Evolutionary conservation across 2,888 invertebrate species (phyloP).

Genomic region (Drosophila neonasuta): DNA sequence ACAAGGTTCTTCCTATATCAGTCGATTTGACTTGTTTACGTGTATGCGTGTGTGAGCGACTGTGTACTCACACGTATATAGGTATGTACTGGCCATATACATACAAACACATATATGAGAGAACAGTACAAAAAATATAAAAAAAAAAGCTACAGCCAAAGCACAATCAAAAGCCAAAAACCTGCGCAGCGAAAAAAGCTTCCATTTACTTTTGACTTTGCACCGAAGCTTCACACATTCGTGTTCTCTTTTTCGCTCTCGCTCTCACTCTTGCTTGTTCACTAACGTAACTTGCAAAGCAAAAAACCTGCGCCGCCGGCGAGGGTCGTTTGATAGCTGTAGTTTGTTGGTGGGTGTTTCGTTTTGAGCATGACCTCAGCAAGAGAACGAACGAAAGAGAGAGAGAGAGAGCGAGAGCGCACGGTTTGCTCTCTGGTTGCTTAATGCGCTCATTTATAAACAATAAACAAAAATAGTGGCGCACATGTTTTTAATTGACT

Average conservation of each 20-base stretch:
- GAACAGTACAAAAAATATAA: slow-evolving; percentile 35
- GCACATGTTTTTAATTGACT: slow-evolving; percentile 76
- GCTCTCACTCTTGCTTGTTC: slow-evolving; percentile 8
- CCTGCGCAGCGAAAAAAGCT: slow-evolving; percentile 50
- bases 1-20: slow-evolving; percentile 82
- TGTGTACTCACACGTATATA: background rate
- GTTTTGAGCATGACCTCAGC: slow-evolving; percentile 61
- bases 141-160: slow-evolving; percentile 37
- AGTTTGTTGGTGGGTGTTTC: slow-evolving; percentile 47
- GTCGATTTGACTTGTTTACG: slow-evolving; percentile 49
- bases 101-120: slow-evolving; percentile 23
- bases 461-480: slow-evolving; percentile 75
- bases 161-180: slow-evolving; percentile 48
- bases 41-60: background rate
- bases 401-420: background rate
- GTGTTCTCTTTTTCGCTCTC: slow-evolving; percentile 13
- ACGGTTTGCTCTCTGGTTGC: slow-evolving; percentile 25
- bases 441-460: slow-evolving; percentile 72
- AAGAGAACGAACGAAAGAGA: slow-evolving; percentile 13
- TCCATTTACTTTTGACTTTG: slow-evolving; percentile 58
- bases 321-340: slow-evolving; percentile 51
- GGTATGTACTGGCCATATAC: background rate
- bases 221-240: slow-evolving; percentile 31
- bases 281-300: slow-evolving; percentile 15
- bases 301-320: slow-evolving; percentile 67